Evolutionary conservation across 2,888 invertebrate species (phyloP).

Genomic region (Epinotia nisella): DNA sequence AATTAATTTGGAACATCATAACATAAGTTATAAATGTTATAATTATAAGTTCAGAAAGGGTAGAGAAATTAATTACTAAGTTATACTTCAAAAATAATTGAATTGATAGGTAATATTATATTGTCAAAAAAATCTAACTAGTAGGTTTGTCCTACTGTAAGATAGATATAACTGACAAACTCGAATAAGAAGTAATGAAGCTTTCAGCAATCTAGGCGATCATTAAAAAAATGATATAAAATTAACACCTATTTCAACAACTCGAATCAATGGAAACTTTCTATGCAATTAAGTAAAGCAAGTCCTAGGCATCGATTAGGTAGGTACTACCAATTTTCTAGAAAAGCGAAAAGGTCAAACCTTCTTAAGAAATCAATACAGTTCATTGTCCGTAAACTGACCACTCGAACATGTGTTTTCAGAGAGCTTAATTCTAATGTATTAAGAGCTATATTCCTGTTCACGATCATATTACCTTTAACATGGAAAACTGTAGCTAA

Average conservation of each 20-base stretch:
- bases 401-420: neutral
- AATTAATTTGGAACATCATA: too few relatives aligned
- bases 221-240: too few relatives aligned
- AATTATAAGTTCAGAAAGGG: too few relatives aligned
- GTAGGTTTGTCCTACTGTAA: too few relatives aligned
- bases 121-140: too few relatives aligned
- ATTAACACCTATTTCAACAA: neutral
- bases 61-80: too few relatives aligned
- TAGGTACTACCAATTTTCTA: conserved; percentile 6
- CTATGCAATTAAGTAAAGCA: conserved; percentile 1
- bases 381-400: conserved; percentile 22
- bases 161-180: too few relatives aligned
- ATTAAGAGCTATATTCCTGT: neutral
- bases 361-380: conserved; percentile 28
- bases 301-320: conserved; percentile 8
- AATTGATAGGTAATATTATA: too few relatives aligned
- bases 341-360: conserved; percentile 25
- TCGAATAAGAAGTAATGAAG: too few relatives aligned
- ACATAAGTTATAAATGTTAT: too few relatives aligned
- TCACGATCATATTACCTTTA: neutral
- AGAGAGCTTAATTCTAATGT: neutral
- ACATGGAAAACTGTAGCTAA: neutral
- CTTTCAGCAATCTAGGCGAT: too few relatives aligned
- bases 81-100: too few relatives aligned
- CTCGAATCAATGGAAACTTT: neutral